Evolutionary conservation across 1,140 invertebrate species (phyloP).

Genomic region (Zaprionus inermis): DNA sequence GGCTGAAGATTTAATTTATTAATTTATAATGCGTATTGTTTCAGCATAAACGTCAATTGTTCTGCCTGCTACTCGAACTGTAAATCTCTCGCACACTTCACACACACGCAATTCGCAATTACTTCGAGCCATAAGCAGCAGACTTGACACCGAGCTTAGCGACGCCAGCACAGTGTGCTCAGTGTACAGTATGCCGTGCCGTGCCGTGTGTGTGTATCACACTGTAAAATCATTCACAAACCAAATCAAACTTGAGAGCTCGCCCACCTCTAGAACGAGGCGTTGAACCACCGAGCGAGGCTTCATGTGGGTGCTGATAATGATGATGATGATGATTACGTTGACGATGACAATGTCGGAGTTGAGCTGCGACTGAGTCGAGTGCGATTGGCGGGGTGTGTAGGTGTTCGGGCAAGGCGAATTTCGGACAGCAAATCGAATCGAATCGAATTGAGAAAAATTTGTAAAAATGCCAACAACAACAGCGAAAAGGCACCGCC

Average conservation of each 20-base stretch:
- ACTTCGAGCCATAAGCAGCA: constrained; percentile 3
- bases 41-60: not conserved
- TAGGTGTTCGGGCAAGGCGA: constrained; percentile 46
- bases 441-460: constrained; percentile 20
- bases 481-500: constrained; percentile 28
- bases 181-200: not conserved
- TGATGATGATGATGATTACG: not conserved
- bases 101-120: not conserved
- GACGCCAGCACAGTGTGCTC: constrained; percentile 1
- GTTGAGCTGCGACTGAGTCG: not conserved
- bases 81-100: constrained; percentile 3
- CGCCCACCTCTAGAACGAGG: constrained; percentile 78
- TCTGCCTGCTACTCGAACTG: constrained; percentile 8
- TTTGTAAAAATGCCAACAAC: constrained; percentile 40
- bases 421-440: constrained; percentile 48
- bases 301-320: constrained; percentile 9
- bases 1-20: not conserved
- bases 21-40: not conserved
- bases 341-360: constrained; percentile 23
- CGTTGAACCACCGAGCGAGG: constrained; percentile 63
- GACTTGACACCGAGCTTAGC: constrained; percentile 7
- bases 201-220: constrained; percentile 14
- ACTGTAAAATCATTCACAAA: constrained; percentile 65
- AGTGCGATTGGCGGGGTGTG: constrained; percentile 20
- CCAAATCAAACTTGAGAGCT: constrained; percentile 76